Conservation (phyloP, 1,140 invertebrate species). For the Parapsyche elsis region DNA sequence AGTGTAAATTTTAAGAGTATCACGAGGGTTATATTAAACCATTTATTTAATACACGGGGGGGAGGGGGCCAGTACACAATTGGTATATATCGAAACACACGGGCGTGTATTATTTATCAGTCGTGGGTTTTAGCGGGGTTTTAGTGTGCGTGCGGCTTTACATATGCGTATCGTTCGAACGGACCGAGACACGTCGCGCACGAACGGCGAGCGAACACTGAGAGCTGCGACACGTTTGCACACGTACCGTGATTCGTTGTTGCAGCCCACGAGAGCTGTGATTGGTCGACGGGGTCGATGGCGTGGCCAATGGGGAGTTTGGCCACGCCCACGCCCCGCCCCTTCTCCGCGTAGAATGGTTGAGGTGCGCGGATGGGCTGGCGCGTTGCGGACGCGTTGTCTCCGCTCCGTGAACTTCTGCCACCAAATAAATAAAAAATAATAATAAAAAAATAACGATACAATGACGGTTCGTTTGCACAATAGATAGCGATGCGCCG, state of each 20-base stretch:
- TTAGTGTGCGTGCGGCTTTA: too few relatives aligned
- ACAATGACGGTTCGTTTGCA: neutral
- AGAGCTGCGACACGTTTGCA: constrained; percentile 14
- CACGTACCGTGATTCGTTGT: constrained; percentile 41
- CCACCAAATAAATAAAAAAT: too few relatives aligned
- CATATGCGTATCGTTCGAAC: too few relatives aligned
- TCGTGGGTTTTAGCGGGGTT: too few relatives aligned
- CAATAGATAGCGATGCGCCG: neutral
- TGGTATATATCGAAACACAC: too few relatives aligned
- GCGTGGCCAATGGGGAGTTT: neutral
- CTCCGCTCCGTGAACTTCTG: neutral
- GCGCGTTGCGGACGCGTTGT: constrained; percentile 43
- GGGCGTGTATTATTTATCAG: too few relatives aligned
- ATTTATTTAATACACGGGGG: too few relatives aligned
- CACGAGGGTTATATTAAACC: too few relatives aligned
- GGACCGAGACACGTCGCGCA: constrained; percentile 20
- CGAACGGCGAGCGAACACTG: constrained; percentile 27
- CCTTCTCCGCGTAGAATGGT: constrained; percentile 35
- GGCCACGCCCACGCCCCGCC: neutral
- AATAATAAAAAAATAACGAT: neutral
- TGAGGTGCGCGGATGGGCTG: constrained; percentile 42
- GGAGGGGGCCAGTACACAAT: too few relatives aligned
- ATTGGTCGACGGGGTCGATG: neutral
- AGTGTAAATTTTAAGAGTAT: too few relatives aligned
- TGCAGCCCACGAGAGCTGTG: constrained; percentile 1